Percentiles rank a stretch among this genome's conserved stretches.
phyloP scores from a whole-genome alignment of 2,113 vertebrate species.

The Cyrtonyx montezumae region DNA sequence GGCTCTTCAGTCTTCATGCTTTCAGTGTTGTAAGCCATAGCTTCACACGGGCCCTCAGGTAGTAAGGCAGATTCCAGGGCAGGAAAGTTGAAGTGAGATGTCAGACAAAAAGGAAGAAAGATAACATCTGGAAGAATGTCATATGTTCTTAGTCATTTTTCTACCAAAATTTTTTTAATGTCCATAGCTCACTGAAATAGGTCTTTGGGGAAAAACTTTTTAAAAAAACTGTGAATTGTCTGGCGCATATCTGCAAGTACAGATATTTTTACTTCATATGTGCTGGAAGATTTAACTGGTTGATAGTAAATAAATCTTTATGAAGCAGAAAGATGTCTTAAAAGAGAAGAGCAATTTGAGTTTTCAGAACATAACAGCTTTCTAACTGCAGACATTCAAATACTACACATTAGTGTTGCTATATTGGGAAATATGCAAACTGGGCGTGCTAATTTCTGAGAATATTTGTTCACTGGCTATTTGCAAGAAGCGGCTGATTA shows the following conservation, averaged over 20 bases:
- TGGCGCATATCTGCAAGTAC: not conserved
- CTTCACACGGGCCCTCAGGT: too few species aligned
- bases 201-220: not conserved
- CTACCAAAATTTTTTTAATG: not conserved
- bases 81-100: not conserved
- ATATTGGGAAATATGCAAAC: slow-evolving; percentile 90
- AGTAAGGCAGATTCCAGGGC: not conserved
- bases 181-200: not conserved
- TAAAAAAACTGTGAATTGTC: not conserved
- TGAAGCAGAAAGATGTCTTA: not conserved
- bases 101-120: not conserved
- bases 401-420: slow-evolving; percentile 64
- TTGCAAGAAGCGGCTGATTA: slow-evolving; percentile 88
- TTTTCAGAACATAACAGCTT: not conserved
- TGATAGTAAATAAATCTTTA: not conserved
- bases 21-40: accelerated
- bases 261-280: not conserved
- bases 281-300: not conserved
- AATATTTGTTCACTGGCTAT: slow-evolving; percentile 87
- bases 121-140: accelerated
- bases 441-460: slow-evolving; percentile 92
- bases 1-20: not conserved
- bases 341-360: not conserved
- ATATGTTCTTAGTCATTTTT: not conserved
- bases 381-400: not conserved